Percentiles rank a stretch among this genome's conserved stretches.
Evolutionary conservation across 2,797 vertebrate genomes (phyloP).

Genomic region (Tapirus indicus): DNA sequence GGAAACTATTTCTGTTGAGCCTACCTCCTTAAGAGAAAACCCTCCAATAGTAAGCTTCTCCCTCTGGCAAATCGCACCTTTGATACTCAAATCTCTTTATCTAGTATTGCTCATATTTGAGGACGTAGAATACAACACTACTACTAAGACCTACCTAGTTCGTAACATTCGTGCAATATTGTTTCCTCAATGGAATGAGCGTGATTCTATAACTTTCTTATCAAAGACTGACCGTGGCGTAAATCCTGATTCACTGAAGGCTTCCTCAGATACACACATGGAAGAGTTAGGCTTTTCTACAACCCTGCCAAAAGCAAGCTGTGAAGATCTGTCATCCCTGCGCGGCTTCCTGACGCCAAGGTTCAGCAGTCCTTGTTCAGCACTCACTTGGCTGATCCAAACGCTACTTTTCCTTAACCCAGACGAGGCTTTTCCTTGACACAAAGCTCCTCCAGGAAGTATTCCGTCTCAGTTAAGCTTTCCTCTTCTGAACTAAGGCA

Average conservation of each 20-base stretch:
- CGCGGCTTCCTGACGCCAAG: background rate
- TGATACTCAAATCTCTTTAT: conserved; percentile 51
- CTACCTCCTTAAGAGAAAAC: conserved; percentile 58
- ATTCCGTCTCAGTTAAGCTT: background rate
- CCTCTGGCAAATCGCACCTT: conserved; percentile 41
- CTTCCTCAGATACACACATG: background rate
- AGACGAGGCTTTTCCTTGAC: background rate
- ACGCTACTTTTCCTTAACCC: background rate
- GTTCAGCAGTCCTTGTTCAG: background rate
- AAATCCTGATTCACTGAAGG: conserved; percentile 9
- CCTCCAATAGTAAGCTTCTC: background rate
- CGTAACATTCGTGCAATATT: background rate
- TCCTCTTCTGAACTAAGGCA: background rate
- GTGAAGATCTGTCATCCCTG: background rate
- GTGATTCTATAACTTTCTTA: conserved; percentile 35
- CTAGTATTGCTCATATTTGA: background rate
- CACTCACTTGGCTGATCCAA: background rate
- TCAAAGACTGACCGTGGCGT: background rate
- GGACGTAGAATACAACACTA: background rate
- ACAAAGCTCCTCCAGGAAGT: background rate
- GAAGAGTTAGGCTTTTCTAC: background rate
- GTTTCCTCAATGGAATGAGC: background rate
- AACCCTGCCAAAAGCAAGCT: background rate
- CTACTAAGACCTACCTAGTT: background rate
- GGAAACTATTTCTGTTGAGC: conserved; percentile 48